Percentiles rank a stretch among this genome's conserved stretches.
Evolutionary conservation across 2,888 invertebrate species (phyloP).

Genomic region (Eumacrocentrus americanus): DNA sequence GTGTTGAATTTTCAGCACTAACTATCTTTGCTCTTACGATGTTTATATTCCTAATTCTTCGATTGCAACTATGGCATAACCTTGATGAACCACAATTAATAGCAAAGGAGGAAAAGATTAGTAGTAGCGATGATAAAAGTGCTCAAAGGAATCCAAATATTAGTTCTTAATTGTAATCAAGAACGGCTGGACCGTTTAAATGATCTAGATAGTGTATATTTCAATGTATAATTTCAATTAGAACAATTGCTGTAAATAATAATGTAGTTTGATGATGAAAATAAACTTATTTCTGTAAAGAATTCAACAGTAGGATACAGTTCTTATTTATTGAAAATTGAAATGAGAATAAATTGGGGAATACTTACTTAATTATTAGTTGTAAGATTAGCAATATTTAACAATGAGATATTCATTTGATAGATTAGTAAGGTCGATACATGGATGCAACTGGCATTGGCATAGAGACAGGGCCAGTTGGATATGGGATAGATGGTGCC

Average conservation of each 20-base stretch:
- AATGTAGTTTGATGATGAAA: no score
- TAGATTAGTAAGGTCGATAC: conserved; percentile 43
- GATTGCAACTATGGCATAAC: background rate
- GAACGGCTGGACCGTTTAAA: no score
- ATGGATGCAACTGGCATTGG: conserved; percentile 69
- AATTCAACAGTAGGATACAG: background rate
- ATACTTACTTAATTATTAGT: no score
- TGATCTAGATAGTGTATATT: no score
- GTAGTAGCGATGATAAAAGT: no score
- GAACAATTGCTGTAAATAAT: background rate
- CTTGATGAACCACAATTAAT: background rate
- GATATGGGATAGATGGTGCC: conserved; percentile 68
- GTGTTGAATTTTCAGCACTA: background rate
- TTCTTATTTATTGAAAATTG: background rate
- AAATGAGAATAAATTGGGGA: background rate
- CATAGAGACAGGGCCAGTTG: conserved; percentile 76
- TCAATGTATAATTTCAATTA: background rate
- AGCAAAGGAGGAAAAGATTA: background rate
- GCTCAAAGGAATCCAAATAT: no score
- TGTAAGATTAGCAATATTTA: no score
- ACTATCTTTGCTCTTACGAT: background rate
- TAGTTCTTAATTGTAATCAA: no score
- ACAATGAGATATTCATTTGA: background rate
- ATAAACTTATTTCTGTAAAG: background rate
- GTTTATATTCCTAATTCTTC: background rate